Evolutionary conservation across 1,140 invertebrate genomes (phyloP).

Genomic region (Bombus pyrosoma): DNA sequence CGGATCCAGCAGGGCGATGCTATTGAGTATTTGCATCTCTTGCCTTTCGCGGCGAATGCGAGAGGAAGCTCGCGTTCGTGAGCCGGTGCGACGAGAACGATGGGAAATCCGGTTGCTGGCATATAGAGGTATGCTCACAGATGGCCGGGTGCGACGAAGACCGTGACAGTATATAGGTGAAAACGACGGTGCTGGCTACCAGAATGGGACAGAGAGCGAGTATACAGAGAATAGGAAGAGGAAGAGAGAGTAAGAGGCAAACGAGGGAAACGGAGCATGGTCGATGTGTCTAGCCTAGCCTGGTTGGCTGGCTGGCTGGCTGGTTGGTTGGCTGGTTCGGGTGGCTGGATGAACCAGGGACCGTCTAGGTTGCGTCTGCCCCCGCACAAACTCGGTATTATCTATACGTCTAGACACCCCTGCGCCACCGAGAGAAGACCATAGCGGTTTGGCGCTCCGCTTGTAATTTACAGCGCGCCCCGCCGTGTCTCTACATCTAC

Average conservation of each 20-base stretch:
- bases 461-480: slow-evolving; percentile 72
- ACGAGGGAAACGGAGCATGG: slow-evolving; percentile 68
- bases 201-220: neutral
- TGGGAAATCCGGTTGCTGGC: slow-evolving; percentile 65
- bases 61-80: slow-evolving; percentile 50
- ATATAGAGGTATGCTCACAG: slow-evolving; percentile 59
- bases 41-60: slow-evolving; percentile 47
- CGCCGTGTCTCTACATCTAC: slow-evolving; percentile 67
- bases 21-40: slow-evolving; percentile 70
- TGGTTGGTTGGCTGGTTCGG: slow-evolving; percentile 65
- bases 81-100: slow-evolving; percentile 61
- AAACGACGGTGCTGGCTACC: neutral
- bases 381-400: slow-evolving; percentile 70
- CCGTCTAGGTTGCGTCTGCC: slow-evolving; percentile 71
- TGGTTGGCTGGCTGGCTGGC: slow-evolving; percentile 68
- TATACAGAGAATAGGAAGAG: neutral
- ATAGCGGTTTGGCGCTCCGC: slow-evolving; percentile 70
- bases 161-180: slow-evolving; percentile 36
- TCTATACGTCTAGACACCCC: slow-evolving; percentile 73
- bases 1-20: slow-evolving; percentile 59
- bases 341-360: slow-evolving; percentile 71
- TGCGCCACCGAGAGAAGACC: slow-evolving; percentile 71
- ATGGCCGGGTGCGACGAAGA: slow-evolving; percentile 48
- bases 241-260: slow-evolving; percentile 47
- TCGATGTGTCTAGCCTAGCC: slow-evolving; percentile 73